Evolutionary conservation across 2,888 invertebrate genomes (phyloP).

Genomic region (Trissoscelio sp.): DNA sequence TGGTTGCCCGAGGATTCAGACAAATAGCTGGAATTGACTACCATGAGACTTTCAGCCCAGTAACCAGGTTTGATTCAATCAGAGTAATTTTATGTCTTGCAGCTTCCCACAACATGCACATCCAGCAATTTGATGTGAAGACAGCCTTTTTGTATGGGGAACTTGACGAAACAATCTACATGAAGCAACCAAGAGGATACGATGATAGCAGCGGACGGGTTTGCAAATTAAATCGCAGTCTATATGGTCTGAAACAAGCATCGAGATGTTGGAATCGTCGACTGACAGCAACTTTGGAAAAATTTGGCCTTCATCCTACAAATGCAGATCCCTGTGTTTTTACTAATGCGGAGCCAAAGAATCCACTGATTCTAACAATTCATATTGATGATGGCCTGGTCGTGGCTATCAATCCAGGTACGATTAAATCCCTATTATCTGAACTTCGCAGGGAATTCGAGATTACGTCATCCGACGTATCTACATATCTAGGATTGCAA

Average conservation of each 20-base stretch:
- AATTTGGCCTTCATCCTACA: constrained; percentile 69
- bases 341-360: constrained; percentile 47
- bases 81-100: constrained; percentile 71
- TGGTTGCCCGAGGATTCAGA: constrained; percentile 73
- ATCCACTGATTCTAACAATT: constrained; percentile 72
- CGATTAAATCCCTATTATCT: background rate
- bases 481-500: constrained; percentile 5
- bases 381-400: constrained; percentile 77
- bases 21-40: constrained; percentile 74
- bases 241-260: constrained; percentile 80
- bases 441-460: constrained; percentile 19
- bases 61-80: constrained; percentile 72
- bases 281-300: constrained; percentile 71
- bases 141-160: constrained; percentile 72
- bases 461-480: constrained; percentile 16
- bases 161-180: constrained; percentile 73
- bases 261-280: constrained; percentile 77
- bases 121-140: constrained; percentile 75
- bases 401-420: background rate
- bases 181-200: constrained; percentile 77
- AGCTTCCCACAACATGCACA: constrained; percentile 66
- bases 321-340: constrained; percentile 71
- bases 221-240: constrained; percentile 74
- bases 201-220: constrained; percentile 73
- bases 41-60: constrained; percentile 76